A percentile compares a stretch with the other conserved stretches of the same genome.
phyloP scores from a whole-genome alignment of 2,888 invertebrate genomes.

The Zygothrica quintamaculata region DNA sequence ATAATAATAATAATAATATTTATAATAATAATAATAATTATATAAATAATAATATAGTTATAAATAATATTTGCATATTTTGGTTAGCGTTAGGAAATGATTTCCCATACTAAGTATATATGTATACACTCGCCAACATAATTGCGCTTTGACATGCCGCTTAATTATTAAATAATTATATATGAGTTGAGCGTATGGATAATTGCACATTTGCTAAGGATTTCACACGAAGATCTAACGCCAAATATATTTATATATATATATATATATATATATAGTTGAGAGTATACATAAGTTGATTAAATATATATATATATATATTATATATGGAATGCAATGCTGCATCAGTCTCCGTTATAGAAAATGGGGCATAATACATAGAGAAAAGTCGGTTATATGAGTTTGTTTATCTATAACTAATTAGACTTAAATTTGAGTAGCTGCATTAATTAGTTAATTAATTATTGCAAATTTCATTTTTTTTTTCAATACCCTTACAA shows the following conservation, averaged over 20 bases:
- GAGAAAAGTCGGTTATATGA: conserved; percentile 30
- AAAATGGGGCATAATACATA: conserved; percentile 44
- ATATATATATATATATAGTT: conserved; percentile 20
- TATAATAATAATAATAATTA: conserved; percentile 22
- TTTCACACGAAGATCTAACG: conserved; percentile 56
- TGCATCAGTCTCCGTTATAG: conserved; percentile 69
- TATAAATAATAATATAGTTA: conserved; percentile 23
- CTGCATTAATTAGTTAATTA: conserved; percentile 32
- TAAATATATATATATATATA: conserved; percentile 33
- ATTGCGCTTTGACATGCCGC: conserved; percentile 51
- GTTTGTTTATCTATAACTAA: conserved; percentile 40
- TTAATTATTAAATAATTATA: conserved; percentile 49
- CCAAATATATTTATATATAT: conserved; percentile 30
- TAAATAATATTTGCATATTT: conserved; percentile 40
- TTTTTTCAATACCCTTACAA: conserved; percentile 32
- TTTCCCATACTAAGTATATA: conserved; percentile 4
- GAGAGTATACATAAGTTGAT: conserved; percentile 14
- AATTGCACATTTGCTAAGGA: conserved; percentile 66
- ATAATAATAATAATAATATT: not conserved
- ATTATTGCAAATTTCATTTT: conserved; percentile 23
- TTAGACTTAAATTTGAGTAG: conserved; percentile 38
- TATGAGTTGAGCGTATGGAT: conserved; percentile 37
- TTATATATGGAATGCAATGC: conserved; percentile 37
- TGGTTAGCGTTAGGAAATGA: conserved; percentile 8
- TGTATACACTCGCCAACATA: conserved; percentile 22